Evolutionary conservation across 2,113 vertebrate genomes (phyloP).

Genomic region (Epinephelus cyanopodus): DNA sequence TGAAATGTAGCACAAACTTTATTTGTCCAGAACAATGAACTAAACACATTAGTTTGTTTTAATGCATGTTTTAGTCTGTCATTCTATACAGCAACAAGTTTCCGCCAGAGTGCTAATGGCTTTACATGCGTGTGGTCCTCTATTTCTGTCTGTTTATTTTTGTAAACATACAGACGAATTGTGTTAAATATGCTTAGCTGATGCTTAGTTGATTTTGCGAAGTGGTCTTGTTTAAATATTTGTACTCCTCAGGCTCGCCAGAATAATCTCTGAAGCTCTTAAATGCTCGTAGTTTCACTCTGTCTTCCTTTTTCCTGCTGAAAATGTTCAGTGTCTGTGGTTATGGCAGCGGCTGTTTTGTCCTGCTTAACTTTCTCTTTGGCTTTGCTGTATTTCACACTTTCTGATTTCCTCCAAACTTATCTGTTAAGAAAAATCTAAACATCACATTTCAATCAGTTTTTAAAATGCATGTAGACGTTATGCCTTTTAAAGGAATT

Average conservation of each 20-base stretch:
- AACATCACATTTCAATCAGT: not conserved
- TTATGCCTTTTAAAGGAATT: not conserved
- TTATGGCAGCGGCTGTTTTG: constrained; percentile 3
- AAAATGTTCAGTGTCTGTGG: not conserved
- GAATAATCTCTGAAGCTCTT: constrained; percentile 2
- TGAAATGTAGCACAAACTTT: not conserved
- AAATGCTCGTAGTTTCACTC: not conserved
- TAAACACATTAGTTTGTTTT: not conserved
- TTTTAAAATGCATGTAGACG: no score
- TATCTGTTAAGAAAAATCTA: not conserved
- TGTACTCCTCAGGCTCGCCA: not conserved
- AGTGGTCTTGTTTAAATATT: constrained; percentile 29
- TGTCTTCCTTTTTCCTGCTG: not conserved
- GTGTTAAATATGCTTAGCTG: constrained; percentile 3
- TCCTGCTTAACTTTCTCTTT: constrained; percentile 4
- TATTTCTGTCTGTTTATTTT: not conserved
- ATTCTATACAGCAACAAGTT: not conserved
- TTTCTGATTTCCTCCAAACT: not conserved
- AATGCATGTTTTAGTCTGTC: not conserved
- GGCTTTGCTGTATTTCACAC: not conserved
- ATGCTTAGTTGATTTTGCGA: not conserved
- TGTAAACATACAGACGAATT: not conserved
- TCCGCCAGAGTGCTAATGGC: not conserved
- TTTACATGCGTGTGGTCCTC: not conserved
- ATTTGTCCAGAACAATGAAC: not conserved